Percentiles rank a stretch among this genome's conserved stretches.
phyloP scores from a whole-genome alignment of 2,888 invertebrate species.

The Dynastes grantii region DNA sequence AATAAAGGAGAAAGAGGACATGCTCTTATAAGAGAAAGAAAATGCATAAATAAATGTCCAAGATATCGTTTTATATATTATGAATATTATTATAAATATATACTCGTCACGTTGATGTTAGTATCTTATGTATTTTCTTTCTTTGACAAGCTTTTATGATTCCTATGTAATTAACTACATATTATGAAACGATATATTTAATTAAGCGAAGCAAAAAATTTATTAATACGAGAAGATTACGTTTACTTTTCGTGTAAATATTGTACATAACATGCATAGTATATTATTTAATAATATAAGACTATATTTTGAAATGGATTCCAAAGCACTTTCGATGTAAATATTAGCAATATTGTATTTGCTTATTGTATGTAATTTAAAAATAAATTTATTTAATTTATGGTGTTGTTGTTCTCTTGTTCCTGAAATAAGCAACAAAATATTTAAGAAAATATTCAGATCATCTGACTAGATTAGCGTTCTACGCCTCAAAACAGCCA shows the following conservation, averaged over 20 bases:
- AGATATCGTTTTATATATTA: not conserved
- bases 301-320: conserved; percentile 68
- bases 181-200: not conserved
- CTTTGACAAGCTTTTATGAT: conserved; percentile 54
- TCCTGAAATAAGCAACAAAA: no score
- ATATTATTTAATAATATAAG: conserved; percentile 61
- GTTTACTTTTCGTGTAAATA: conserved; percentile 55
- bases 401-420: no score
- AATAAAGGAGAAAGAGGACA: not conserved
- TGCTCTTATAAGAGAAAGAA: conserved; percentile 37
- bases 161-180: conserved; percentile 54
- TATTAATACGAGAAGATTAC: no score
- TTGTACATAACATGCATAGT: conserved; percentile 57
- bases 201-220: no score
- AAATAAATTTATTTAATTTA: conserved; percentile 66
- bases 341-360: conserved; percentile 57
- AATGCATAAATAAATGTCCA: conserved; percentile 37
- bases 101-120: not conserved
- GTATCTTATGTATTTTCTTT: conserved; percentile 48
- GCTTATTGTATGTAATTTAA: conserved; percentile 64
- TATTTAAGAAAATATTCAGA: no score
- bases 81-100: not conserved
- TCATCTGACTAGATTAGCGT: no score
- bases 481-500: no score
- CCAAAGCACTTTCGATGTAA: conserved; percentile 67